A percentile compares a stretch with the other conserved stretches of the same genome.
Evolutionary conservation across 2,113 vertebrate genomes (phyloP).

Genomic region (Apteryx owenii): DNA sequence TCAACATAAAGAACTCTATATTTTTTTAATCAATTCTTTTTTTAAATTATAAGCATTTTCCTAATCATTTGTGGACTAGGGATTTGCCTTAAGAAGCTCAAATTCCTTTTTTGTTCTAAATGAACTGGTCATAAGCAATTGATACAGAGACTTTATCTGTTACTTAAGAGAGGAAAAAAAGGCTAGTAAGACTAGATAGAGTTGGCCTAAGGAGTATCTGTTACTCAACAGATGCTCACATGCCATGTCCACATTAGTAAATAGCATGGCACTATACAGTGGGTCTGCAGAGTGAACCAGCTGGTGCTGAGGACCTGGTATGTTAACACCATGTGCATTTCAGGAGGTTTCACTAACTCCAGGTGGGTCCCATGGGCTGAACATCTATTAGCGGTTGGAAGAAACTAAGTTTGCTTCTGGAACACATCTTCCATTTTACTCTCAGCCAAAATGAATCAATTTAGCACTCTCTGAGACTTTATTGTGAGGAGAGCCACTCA

Average conservation of each 20-base stretch:
- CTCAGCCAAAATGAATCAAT: background rate
- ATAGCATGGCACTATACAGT: rapidly evolving
- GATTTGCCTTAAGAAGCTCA: background rate
- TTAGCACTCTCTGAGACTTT: background rate
- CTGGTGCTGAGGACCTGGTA: background rate
- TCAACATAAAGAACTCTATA: background rate
- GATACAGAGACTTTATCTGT: background rate
- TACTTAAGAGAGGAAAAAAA: background rate
- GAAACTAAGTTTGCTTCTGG: background rate
- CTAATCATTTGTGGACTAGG: background rate
- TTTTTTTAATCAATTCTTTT: background rate
- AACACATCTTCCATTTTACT: background rate
- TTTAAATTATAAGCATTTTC: background rate
- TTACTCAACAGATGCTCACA: background rate
- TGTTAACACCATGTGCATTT: background rate
- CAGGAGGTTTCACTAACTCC: background rate
- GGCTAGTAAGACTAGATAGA: background rate
- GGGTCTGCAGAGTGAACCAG: background rate
- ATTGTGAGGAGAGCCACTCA: background rate
- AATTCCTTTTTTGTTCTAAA: background rate
- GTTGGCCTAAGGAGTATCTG: background rate
- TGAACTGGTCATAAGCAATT: background rate
- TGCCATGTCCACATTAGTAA: background rate
- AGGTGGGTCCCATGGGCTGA: background rate
- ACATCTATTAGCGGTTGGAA: background rate